phyloP scores from a whole-genome alignment of 2,113 vertebrate species.

The Ceratotherium simum region DNA sequence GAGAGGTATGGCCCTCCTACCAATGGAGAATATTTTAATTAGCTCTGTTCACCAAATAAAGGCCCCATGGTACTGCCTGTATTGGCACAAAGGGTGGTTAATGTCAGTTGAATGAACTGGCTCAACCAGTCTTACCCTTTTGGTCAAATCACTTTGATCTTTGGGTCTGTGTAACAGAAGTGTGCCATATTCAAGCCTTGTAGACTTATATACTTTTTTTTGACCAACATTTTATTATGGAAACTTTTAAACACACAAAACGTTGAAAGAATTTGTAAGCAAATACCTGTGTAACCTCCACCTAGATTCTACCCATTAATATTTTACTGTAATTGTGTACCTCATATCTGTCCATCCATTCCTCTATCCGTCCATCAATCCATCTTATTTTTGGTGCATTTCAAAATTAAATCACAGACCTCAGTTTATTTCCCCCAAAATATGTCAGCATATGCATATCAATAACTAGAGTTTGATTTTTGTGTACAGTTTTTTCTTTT shows the following conservation, averaged over 20 bases:
- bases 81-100: background rate
- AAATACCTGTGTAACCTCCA: background rate
- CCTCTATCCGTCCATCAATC: background rate
- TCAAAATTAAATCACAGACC: background rate
- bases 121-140: constrained; percentile 1
- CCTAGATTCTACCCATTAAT: background rate
- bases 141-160: background rate
- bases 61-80: background rate
- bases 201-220: background rate
- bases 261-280: background rate
- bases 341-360: background rate
- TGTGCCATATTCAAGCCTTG: background rate
- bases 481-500: background rate
- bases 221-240: background rate
- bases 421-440: background rate
- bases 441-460: background rate
- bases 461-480: constrained; percentile 1
- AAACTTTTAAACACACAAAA: background rate
- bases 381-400: background rate
- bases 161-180: background rate
- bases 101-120: constrained; percentile 6
- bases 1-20: background rate
- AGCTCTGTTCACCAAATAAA: constrained; percentile 20
- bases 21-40: constrained; percentile 14
- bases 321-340: background rate